Percentiles rank a stretch among this genome's conserved stretches.
Conservation (phyloP, 2,888 invertebrate species). For the Pandemis corylana region DNA sequence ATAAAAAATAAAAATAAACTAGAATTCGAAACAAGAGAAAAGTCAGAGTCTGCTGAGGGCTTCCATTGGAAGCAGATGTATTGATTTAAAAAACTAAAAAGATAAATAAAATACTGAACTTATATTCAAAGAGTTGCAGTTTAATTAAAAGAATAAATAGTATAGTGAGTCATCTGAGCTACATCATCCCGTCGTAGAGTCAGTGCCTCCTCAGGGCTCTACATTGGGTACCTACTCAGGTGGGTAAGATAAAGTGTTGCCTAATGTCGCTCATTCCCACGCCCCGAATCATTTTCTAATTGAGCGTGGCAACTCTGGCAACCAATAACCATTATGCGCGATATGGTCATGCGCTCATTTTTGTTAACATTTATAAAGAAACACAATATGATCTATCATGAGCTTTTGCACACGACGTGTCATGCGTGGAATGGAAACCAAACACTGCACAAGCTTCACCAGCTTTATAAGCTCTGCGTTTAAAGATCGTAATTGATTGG, state of each 20-base stretch:
- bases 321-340: conserved; percentile 44
- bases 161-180: too few relatives aligned
- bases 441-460: conserved; percentile 25
- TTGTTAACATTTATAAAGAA: conserved; percentile 73
- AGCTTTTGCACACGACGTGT: conserved; percentile 70
- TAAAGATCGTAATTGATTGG: conserved; percentile 46
- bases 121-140: too few relatives aligned
- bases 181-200: too few relatives aligned
- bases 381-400: conserved; percentile 71
- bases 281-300: conserved; percentile 45
- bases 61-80: too few relatives aligned
- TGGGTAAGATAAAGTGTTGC: background rate
- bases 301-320: conserved; percentile 44
- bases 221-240: too few relatives aligned
- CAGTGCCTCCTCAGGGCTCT: too few relatives aligned
- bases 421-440: conserved; percentile 50
- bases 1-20: too few relatives aligned
- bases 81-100: too few relatives aligned
- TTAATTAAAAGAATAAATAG: too few relatives aligned
- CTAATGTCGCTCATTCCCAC: conserved; percentile 19
- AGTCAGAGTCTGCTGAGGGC: too few relatives aligned
- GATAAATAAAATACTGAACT: too few relatives aligned
- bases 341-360: conserved; percentile 74
- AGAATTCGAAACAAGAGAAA: too few relatives aligned
- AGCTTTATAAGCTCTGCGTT: conserved; percentile 27